These are phyloP conservation scores for Pelusios castaneus DNA, from an alignment of 2,113 vertebrate species.

Conservation along the genomic window DNA sequence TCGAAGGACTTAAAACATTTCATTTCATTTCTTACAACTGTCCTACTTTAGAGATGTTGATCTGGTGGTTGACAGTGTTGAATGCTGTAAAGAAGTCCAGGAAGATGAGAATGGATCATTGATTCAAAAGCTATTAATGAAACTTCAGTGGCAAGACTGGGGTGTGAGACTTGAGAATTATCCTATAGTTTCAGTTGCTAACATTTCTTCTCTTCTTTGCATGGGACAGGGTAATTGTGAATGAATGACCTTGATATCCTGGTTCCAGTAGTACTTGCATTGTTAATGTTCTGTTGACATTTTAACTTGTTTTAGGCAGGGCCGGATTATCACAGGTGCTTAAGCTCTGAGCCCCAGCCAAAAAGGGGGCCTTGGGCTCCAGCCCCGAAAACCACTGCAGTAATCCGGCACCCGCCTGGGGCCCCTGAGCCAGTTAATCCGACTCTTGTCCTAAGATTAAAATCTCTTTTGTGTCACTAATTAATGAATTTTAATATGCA, in stretches of 20 bases:
- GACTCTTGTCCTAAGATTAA: too few relatives aligned
- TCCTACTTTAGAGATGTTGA: too few relatives aligned
- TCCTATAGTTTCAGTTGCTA: not conserved
- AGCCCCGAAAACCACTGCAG: too few relatives aligned
- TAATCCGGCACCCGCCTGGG: too few relatives aligned
- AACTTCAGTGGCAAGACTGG: not conserved
- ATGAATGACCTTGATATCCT: not conserved
- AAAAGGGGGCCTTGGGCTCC: too few relatives aligned
- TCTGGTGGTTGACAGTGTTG: too few relatives aligned
- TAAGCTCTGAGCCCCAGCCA: too few relatives aligned
- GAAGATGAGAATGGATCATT: not conserved
- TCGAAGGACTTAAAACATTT: too few relatives aligned
- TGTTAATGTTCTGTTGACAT: accelerated
- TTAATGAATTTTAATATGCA: not conserved
- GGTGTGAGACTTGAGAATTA: not conserved
- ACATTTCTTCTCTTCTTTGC: not conserved
- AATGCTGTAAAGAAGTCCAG: not conserved
- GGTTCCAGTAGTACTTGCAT: not conserved
- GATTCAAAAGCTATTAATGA: not conserved
- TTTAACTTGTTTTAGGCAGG: not conserved
- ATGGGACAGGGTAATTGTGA: not conserved
- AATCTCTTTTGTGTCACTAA: not conserved
- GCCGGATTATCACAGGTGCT: too few relatives aligned
- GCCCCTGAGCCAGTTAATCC: too few relatives aligned
- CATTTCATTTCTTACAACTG: too few relatives aligned